Conservation (phyloP, 1,140 invertebrate genomes). For the Homalodisca vitripennis region DNA sequence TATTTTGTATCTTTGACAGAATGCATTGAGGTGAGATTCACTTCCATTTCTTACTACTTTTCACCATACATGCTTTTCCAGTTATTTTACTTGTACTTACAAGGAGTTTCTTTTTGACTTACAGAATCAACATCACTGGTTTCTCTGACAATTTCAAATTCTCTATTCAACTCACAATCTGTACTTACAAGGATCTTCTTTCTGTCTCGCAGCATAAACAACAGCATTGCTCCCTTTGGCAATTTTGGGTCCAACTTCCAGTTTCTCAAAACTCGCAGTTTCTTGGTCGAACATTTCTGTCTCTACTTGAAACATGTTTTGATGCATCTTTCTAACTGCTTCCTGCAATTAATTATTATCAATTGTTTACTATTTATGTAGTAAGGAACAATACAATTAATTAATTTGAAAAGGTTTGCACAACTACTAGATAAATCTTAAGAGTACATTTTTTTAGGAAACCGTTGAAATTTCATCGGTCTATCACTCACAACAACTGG, state of each 20-base stretch:
- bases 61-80: no score
- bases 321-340: constrained; percentile 62
- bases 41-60: no score
- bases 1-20: no score
- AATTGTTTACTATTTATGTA: constrained; percentile 23
- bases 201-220: constrained; percentile 68
- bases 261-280: constrained; percentile 55
- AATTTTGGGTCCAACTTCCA: constrained; percentile 68
- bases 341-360: constrained; percentile 50
- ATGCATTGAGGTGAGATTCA: no score
- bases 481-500: no score
- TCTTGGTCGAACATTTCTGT: constrained; percentile 50
- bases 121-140: no score
- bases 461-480: no score
- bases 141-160: no score
- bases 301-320: constrained; percentile 54
- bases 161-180: no score
- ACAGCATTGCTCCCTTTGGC: constrained; percentile 82
- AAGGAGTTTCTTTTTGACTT: no score
- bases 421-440: background rate
- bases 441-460: no score
- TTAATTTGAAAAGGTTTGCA: constrained; percentile 17
- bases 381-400: constrained; percentile 26
- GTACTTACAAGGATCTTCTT: constrained; percentile 27
- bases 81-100: no score